Base-by-base conservation (phyloP, 2,113 vertebrate genomes). In the Silurus glanis region DNA sequence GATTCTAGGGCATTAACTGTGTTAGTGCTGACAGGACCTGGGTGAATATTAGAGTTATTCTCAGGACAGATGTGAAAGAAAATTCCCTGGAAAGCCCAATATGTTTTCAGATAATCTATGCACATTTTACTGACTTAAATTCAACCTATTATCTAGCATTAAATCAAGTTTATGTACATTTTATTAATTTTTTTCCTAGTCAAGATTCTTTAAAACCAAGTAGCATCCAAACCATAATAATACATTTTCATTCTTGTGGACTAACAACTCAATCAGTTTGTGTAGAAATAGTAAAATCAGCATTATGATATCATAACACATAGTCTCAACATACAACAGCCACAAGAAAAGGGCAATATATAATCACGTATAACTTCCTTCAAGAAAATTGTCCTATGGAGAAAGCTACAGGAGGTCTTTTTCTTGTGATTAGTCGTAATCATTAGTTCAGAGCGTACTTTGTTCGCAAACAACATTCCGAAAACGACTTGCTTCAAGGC, bases 1-100 rank as follows among this genome's bases (percentile, higher is more conserved):
- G 86, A 86, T 91, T 91, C 85, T 91, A 85, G 90, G 90, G 75
- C 89, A 90, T 87, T 88, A 89, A 89, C 64, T 85, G 87, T 89
- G 89, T 87, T 90, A 88, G 86, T 83, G 81, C 86, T 83, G 64
- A 19, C 76, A 83, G 88, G 80, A 21, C 61, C 61, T 64, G 80
- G 25, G 25, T 78, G 51, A 59, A 53, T 83, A 49, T 74, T 47
- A 3, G 55, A 76, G 51, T 67, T 87, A 82, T 83, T 82, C 62
- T 84, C 87, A 82, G 71, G 83, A 86, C 84, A 87, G 58, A 85
- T 82, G 62, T 9, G 25, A 37, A 37, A 37, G 16, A 80, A 83
- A 47, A 71, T 64, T 67, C 4, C 5, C 28, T 51, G n/a, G 23
- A 59, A 61, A 21, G 5, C 2, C 14, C 1, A 56, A 76, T 53